Conservation (phyloP, 2,113 vertebrate genomes). For the Dolichotis patagonum region DNA sequence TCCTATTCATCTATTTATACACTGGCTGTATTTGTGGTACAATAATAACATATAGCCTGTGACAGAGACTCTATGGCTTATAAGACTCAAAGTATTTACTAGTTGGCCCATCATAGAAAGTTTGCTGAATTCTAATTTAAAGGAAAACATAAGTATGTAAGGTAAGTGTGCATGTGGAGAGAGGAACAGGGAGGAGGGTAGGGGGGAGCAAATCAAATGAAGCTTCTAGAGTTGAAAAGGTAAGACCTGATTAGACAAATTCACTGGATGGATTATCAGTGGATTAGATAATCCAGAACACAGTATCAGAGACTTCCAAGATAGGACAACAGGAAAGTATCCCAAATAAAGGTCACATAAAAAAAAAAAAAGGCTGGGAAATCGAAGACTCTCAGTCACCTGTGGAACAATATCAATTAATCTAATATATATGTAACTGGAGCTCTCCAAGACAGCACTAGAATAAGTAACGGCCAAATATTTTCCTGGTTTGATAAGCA, state of each 20-base stretch:
- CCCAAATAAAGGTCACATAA: not conserved
- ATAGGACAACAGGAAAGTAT: not conserved
- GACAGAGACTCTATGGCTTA: not conserved
- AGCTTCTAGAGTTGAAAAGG: not conserved
- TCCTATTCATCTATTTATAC: not conserved
- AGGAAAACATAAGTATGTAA: not conserved
- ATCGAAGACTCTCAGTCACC: not conserved
- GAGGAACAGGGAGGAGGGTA: not conserved
- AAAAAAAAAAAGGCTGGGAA: not conserved
- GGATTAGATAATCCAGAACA: not conserved
- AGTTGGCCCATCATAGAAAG: not conserved
- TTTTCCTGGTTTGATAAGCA: constrained; percentile 44
- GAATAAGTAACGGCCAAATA: not conserved
- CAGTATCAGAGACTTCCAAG: not conserved
- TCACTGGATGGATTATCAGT: not conserved
- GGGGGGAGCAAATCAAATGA: not conserved
- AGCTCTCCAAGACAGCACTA: not conserved
- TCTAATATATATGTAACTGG: not conserved
- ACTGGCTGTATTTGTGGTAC: not conserved
- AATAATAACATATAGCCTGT: not conserved
- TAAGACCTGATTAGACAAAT: constrained; percentile 9
- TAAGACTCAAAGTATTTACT: not conserved
- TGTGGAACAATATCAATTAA: not conserved
- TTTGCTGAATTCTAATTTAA: not conserved
- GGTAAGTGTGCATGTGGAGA: not conserved